phyloP scores from a whole-genome alignment of 2,888 invertebrate genomes.

The Oeneis ivallda region DNA sequence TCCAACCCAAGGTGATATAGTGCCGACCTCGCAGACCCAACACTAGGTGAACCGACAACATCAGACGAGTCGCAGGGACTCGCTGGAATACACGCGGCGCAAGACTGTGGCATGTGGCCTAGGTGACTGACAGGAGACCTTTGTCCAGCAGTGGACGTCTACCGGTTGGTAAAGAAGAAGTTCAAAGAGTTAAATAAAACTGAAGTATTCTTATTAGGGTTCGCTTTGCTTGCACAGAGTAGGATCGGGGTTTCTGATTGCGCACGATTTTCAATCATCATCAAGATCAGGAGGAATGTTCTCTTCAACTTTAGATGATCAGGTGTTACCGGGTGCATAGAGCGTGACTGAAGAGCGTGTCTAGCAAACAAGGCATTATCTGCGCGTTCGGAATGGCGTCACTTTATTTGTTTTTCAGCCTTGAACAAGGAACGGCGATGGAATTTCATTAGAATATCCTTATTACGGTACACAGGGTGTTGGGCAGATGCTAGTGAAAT shows the following conservation, averaged over 20 bases:
- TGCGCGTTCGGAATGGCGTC: constrained; percentile 24
- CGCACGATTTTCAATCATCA: not conserved
- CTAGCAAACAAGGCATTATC: constrained; percentile 27
- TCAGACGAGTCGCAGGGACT: too few relatives aligned
- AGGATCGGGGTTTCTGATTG: too few relatives aligned
- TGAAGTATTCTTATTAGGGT: too few relatives aligned
- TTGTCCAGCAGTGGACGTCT: not conserved
- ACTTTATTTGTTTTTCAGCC: constrained; percentile 37
- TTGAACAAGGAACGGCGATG: constrained; percentile 25
- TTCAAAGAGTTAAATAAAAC: too few relatives aligned
- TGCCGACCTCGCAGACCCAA: too few relatives aligned
- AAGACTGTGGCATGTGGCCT: too few relatives aligned
- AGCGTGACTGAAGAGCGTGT: constrained; percentile 11
- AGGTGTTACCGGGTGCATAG: not conserved
- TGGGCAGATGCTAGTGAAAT: too few relatives aligned
- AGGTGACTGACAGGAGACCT: too few relatives aligned
- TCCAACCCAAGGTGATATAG: too few relatives aligned
- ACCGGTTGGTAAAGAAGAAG: not conserved
- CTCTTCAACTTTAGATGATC: not conserved
- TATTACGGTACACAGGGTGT: constrained; percentile 19
- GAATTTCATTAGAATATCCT: constrained; percentile 36
- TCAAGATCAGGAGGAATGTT: not conserved
- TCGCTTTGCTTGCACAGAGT: too few relatives aligned
- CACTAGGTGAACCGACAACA: too few relatives aligned
- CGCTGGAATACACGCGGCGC: too few relatives aligned